Conservation (phyloP, 2,113 vertebrate genomes). For the Prunella fulvescens region DNA sequence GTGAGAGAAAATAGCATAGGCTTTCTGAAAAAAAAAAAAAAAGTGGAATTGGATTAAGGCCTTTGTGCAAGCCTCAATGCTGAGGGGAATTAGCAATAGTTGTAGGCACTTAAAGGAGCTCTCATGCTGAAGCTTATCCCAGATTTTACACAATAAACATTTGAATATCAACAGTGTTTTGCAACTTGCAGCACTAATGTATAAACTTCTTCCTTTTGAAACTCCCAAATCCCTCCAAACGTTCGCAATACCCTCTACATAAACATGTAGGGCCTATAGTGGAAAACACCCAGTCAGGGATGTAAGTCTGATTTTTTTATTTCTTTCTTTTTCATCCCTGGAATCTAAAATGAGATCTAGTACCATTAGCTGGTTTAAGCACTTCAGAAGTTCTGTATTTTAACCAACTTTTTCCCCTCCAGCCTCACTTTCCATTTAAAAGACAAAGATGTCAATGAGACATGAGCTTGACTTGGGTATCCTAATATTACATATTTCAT, state of each 20-base stretch:
- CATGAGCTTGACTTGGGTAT: neutral
- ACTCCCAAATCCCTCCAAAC: constrained; percentile 87
- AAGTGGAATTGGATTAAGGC: constrained; percentile 99
- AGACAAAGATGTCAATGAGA: neutral
- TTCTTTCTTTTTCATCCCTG: constrained; percentile 48
- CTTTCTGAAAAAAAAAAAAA: constrained; percentile 83
- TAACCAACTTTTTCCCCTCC: constrained; percentile 52
- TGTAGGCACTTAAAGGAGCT: constrained; percentile 99
- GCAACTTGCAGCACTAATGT: constrained; percentile 99
- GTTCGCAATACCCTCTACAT: constrained; percentile 77
- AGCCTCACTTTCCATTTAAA: constrained; percentile 44
- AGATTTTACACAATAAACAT: constrained; percentile 99
- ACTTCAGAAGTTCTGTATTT: constrained; percentile 59
- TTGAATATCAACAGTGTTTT: constrained; percentile 99
- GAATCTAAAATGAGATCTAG: constrained; percentile 59
- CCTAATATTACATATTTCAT: constrained; percentile 18
- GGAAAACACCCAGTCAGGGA: constrained; percentile 65
- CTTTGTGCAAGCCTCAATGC: constrained; percentile 95
- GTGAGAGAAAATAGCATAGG: constrained; percentile 97
- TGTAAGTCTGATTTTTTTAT: constrained; percentile 56
- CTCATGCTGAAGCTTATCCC: constrained; percentile 99
- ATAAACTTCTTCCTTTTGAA: constrained; percentile 99
- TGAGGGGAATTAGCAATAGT: constrained; percentile 99
- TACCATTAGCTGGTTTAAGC: constrained; percentile 44
- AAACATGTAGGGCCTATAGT: constrained; percentile 74